Evolutionary conservation across 2,888 invertebrate genomes (phyloP).

Genomic region (Helobdella robusta): DNA sequence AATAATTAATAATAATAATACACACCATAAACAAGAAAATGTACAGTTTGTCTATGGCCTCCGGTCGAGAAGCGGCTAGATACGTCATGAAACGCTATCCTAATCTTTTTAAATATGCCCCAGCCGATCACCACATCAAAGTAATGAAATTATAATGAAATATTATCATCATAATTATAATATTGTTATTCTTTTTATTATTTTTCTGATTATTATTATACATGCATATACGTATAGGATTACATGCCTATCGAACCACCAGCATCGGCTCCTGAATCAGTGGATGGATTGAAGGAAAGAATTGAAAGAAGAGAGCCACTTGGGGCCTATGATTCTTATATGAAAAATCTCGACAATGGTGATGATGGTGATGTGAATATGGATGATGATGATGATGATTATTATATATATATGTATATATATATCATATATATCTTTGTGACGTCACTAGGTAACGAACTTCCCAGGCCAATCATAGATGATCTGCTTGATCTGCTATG

Average conservation of each 20-base stretch:
- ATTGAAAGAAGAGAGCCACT: constrained; percentile 4
- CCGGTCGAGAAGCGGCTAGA: constrained; percentile 17
- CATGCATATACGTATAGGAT: no score
- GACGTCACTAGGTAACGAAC: not conserved
- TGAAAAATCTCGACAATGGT: constrained; percentile 4
- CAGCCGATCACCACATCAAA: constrained; percentile 10
- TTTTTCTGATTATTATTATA: not conserved
- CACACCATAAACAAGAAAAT: constrained; percentile 5
- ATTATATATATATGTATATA: no score
- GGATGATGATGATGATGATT: no score
- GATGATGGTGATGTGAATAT: no score
- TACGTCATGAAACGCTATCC: constrained; percentile 8
- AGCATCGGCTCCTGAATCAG: not conserved
- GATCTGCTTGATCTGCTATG: constrained; percentile 19
- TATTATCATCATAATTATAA: not conserved
- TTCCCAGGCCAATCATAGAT: constrained; percentile 9
- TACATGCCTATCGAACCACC: not conserved
- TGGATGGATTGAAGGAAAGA: constrained; percentile 13
- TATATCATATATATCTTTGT: not conserved
- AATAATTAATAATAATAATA: not conserved
- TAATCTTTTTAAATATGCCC: not conserved
- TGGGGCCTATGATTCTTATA: constrained; percentile 11
- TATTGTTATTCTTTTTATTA: not conserved
- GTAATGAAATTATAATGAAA: no score
- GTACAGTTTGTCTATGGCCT: not conserved